These are phyloP conservation scores for Philaethria dido DNA, from an alignment of 2,888 invertebrate genomes.

Conservation along the genomic window DNA sequence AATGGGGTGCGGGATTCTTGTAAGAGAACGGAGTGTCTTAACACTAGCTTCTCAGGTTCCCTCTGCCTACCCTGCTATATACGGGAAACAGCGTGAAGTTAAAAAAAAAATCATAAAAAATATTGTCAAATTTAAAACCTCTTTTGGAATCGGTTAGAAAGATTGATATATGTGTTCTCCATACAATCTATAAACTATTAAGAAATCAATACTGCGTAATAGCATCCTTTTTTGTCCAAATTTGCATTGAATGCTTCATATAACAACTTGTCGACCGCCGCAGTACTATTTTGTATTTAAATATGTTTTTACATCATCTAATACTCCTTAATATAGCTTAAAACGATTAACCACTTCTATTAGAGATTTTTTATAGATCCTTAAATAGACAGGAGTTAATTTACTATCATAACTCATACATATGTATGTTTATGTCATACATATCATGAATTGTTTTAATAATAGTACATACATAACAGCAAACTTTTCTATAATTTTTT, in stretches of 20 bases:
- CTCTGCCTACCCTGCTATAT: too few relatives aligned
- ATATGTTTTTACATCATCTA: constrained; percentile 27
- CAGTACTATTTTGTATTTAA: constrained; percentile 32
- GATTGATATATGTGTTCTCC: constrained; percentile 4
- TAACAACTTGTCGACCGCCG: constrained; percentile 25
- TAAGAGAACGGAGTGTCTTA: too few relatives aligned
- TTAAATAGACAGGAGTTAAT: not conserved
- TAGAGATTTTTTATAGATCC: not conserved
- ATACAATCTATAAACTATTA: constrained; percentile 21
- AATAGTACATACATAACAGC: too few relatives aligned
- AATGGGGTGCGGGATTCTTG: too few relatives aligned
- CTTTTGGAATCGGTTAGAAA: too few relatives aligned
- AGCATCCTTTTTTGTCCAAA: constrained; percentile 32
- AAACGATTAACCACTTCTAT: not conserved
- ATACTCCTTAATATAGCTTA: constrained; percentile 6
- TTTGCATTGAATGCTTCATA: constrained; percentile 31
- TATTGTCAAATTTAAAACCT: too few relatives aligned
- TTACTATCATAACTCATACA: not conserved
- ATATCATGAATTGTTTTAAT: too few relatives aligned
- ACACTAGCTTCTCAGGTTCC: too few relatives aligned
- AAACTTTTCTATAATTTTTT: too few relatives aligned
- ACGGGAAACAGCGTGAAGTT: too few relatives aligned
- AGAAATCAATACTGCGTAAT: constrained; percentile 34
- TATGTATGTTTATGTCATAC: not conserved
- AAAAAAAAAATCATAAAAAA: too few relatives aligned